Evolutionary conservation across 1,140 invertebrate species (phyloP), one percentile per base, ranked within the genome.

Genomic region (Drosophila kanapiae): DNA sequence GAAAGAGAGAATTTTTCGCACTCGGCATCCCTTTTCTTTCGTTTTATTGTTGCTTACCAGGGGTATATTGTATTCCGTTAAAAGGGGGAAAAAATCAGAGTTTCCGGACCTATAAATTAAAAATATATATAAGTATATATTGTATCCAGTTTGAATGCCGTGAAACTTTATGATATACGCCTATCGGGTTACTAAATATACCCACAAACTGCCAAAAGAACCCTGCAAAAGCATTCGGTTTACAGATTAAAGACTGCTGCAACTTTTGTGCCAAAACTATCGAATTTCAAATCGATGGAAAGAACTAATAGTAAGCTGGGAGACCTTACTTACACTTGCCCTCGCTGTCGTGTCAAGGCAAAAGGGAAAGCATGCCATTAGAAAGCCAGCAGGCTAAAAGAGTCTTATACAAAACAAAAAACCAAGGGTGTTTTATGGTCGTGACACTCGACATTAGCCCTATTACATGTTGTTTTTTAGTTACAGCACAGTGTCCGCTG

Each of bases 401-500:
- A n/a, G 16, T 31, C n/a, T 31, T 9, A 9, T 29, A 33, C n/a
- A 40, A 23, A 23, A 33, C n/a, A 3, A 47, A 53, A 56, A 56
- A 56, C 13, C 53, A 38, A 27, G 53, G 53, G 53, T 56, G 53
- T 56, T 56, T 56, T 38, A 56, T 56, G 53, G 53, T 56, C 53
- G 53, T 56, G 35, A 38, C 53, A 56, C 53, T 56, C 53, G 35
- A 56, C 53, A 56, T 56, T 56, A 56, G 53, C 53, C 53, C 53
- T 56, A 56, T 56, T 56, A 56, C 53, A 48, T 63, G 49, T 42
- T 69, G 74, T 69, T 53, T 64, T 57, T 42, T 62, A 53, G 56
- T 68, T 67, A 65, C 62, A 43, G 38, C 42, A 63, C 18, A 62
- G 40, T 77, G 71, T 87, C 74, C 80, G 58, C 74, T 84, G 85